Percentiles rank a stretch among this genome's conserved stretches.
These are phyloP conservation scores for Cactoblastis cactorum DNA, from an alignment of 2,888 invertebrate genomes.

Conservation along the genomic window DNA sequence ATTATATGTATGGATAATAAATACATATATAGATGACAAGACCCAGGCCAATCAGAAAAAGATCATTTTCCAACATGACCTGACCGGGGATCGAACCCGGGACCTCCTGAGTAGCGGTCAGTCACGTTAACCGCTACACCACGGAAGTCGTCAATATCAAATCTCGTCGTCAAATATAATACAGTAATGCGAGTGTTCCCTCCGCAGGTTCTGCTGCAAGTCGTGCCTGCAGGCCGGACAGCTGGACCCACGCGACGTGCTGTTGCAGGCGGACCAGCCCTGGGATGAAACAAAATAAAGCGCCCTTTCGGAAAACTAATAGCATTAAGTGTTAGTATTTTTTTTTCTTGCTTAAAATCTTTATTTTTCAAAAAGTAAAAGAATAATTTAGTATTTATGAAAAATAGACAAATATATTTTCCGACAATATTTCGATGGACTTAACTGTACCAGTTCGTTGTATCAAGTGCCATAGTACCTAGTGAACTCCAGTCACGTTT, in stretches of 20 bases:
- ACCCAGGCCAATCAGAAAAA: too few relatives aligned
- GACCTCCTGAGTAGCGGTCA: too few relatives aligned
- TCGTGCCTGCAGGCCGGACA: slow-evolving; percentile 94
- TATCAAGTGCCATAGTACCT: slow-evolving; percentile 11
- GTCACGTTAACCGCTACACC: too few relatives aligned
- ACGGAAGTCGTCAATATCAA: too few relatives aligned
- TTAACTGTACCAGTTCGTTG: slow-evolving; percentile 1
- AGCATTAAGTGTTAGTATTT: slow-evolving; percentile 14
- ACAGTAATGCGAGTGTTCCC: background rate
- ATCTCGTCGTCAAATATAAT: too few relatives aligned
- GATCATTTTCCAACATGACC: too few relatives aligned
- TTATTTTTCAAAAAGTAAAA: slow-evolving; percentile 6
- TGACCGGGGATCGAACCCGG: too few relatives aligned
- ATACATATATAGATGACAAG: too few relatives aligned
- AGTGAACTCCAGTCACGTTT: slow-evolving; percentile 6
- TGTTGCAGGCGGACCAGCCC: slow-evolving; percentile 48
- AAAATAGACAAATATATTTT: slow-evolving; percentile 3
- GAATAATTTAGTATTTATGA: slow-evolving; percentile 11
- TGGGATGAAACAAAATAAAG: slow-evolving; percentile 39
- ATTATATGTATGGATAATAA: too few relatives aligned
- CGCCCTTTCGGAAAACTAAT: background rate
- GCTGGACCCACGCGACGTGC: slow-evolving; percentile 59
- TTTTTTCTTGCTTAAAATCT: slow-evolving; percentile 10
- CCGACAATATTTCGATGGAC: slow-evolving; percentile 2
- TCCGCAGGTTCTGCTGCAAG: slow-evolving; percentile 90